A percentile compares a stretch with the other conserved stretches of the same genome.
Conservation (phyloP, 1,140 invertebrate genomes). For the Hycleus cichorii region DNA sequence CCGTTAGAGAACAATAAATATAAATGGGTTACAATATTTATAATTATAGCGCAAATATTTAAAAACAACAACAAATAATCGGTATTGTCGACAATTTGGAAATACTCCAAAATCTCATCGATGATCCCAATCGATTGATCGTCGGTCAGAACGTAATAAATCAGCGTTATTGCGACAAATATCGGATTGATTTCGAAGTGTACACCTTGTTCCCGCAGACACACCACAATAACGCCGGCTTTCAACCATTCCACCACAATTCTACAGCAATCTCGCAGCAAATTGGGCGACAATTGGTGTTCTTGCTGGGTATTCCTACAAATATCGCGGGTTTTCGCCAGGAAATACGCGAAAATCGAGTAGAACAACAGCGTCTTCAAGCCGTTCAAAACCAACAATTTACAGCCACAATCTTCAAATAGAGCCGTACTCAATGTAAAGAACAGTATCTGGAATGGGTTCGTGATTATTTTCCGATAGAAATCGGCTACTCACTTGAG, state of each 20-base stretch:
- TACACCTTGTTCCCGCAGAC: conserved; percentile 65
- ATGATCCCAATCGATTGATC: conserved; percentile 57
- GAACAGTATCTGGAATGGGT: not conserved
- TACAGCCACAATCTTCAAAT: not conserved
- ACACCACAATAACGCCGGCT: conserved; percentile 63
- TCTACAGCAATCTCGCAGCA: conserved; percentile 66
- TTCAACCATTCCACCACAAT: conserved; percentile 73
- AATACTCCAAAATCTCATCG: conserved; percentile 45
- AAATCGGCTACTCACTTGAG: conserved; percentile 23
- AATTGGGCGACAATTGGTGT: conserved; percentile 57
- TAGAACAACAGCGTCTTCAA: not conserved
- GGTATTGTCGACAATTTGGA: conserved; percentile 55
- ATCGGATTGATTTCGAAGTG: conserved; percentile 56
- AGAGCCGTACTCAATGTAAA: not conserved
- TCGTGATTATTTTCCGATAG: not conserved
- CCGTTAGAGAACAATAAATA: conserved; percentile 7
- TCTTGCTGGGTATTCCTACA: conserved; percentile 47
- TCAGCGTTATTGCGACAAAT: conserved; percentile 56
- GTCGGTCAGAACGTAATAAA: conserved; percentile 49
- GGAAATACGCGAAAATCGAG: conserved; percentile 55
- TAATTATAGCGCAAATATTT: conserved; percentile 45
- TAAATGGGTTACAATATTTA: conserved; percentile 34
- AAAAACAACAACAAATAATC: conserved; percentile 57
- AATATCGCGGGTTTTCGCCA: conserved; percentile 57
- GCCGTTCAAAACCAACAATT: no score